Base-by-base conservation (phyloP, 92 coral and sea anemone species). In the Galaxea fascicularis region DNA sequence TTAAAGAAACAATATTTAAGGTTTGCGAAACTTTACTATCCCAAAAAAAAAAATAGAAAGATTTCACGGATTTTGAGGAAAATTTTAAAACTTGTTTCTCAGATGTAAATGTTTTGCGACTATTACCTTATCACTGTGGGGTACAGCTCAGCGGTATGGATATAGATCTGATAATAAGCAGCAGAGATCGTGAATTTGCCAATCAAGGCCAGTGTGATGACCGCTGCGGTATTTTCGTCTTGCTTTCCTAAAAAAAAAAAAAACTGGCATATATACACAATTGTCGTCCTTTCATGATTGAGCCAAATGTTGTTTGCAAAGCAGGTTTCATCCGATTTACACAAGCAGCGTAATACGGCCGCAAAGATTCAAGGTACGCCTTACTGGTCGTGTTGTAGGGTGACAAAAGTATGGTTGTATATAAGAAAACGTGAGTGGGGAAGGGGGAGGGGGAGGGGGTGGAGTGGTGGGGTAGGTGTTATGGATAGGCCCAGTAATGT, bases 151-250 rank as follows among this genome's bases (percentile, higher is more conserved):
- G 98, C 98, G 17, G 98, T 90, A 71, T 95, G 98, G 74, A 95
- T 95, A 76, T 93, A 95, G 67, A 95, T 93, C 90, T 95, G 98
- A 69, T 93, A 95, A 67, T 87, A 95, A 1, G 94, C 91, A 1
- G 98, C 98, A 22, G 98, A 95, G 87, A 95, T 95, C 31, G 77
- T 85, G 78, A 93, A 95, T 90, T 95, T 95, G 35, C 98, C 97
- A 30, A 95, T 88, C 85, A 95, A 70, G 29, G 98, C 93, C 77
- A 95, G 80, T 5, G 74, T 91, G 66, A 90, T 89, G 51, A 95
- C 93, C 26, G 77, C 89, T 22, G 25, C 86, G 44, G 90, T 73
- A 10, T 86, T 74, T 56, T 89, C 94, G 18, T 86, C 81, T 64
- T 93, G 90, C 56, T 93, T 93, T 56, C 91, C 98, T 95, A 68